These are phyloP conservation scores for Tetraodon nigroviridis DNA, from an alignment of 2,113 vertebrate species.

Conservation along the genomic window DNA sequence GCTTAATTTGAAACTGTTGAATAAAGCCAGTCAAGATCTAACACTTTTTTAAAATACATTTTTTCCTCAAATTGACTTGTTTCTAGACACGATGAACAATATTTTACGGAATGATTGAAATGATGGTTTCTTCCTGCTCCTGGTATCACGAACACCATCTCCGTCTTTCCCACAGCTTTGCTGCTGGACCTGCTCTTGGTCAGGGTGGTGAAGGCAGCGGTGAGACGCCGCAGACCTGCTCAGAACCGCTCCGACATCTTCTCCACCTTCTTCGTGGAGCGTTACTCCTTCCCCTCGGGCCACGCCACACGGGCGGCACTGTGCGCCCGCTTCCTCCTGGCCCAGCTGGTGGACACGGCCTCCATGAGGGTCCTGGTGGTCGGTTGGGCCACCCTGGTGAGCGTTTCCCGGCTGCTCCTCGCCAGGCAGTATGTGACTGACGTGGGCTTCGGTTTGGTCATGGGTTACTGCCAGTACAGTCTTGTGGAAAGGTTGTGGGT, in stretches of 20 bases:
- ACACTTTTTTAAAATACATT: too few species aligned
- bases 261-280: constrained; percentile 82
- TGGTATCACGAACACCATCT: neutral
- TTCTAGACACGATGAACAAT: too few species aligned
- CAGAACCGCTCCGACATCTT: constrained; percentile 90
- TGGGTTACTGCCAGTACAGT: constrained; percentile 83
- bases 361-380: constrained; percentile 80
- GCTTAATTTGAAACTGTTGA: too few species aligned
- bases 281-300: constrained; percentile 87
- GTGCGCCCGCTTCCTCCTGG: constrained; percentile 82
- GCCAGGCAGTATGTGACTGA: constrained; percentile 87
- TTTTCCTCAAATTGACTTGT: too few species aligned
- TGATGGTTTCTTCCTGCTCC: too few species aligned
- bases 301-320: constrained; percentile 83
- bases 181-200: constrained; percentile 83
- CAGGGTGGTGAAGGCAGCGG: constrained; percentile 78
- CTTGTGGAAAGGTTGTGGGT: constrained; percentile 85
- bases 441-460: constrained; percentile 80
- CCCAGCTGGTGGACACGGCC: constrained; percentile 79
- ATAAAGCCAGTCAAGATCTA: too few species aligned
- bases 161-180: constrained; percentile 66
- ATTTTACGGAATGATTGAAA: too few species aligned
- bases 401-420: constrained; percentile 84
- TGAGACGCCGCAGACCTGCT: constrained; percentile 77
- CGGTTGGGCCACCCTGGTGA: constrained; percentile 81